Evolutionary conservation across 2,797 vertebrate genomes (phyloP), one percentile per base, ranked within the genome.

Genomic region (Nyctalus aviator): DNA sequence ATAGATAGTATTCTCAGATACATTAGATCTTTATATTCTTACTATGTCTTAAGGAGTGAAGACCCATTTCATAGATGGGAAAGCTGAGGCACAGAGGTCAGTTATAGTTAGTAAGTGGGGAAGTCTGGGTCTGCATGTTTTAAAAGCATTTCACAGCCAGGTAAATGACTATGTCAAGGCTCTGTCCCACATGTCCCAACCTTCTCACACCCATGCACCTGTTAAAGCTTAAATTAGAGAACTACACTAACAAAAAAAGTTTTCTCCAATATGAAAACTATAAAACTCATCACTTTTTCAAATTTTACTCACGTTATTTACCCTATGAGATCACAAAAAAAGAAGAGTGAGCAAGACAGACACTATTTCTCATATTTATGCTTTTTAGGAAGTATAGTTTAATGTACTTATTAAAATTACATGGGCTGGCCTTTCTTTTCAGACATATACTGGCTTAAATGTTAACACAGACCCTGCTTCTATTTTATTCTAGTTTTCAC

Each of bases 401-500:
- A 44, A 86, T 37, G 62, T 27, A 50, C 30, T 53, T 48, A 20
- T 8, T 84, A 48, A 85, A 57, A 55, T 86, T 44, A 21, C 8
- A 59, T 1, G 35, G n/a, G 21, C 69, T 71, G 69, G 69, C 57
- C 55, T 93, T 57, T 46, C 68, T 69, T 78, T 53, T 83, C 76
- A 82, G 3, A 14, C 8, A 21, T 23, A 25, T 13, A 48, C 44
- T 64, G 84, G 53, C n/a, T 68, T 79, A 64, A 55, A n/a, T 21
- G 50, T 30, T 20, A 44, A 53, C 41, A 9, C 21, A 37, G 72
- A n/a, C 25, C 27, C 48, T 12, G 1, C 79, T 95, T 71, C 55
- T 84, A 66, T 77, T 85, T 93, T 57, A 72, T 64, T 96, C 78
- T 57, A 62, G 48, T 93, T 87, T 95, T 92, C 88, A 79, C 93